Evolutionary conservation across 2,797 vertebrate genomes (phyloP).

Genomic region (Hippocampus kuda): DNA sequence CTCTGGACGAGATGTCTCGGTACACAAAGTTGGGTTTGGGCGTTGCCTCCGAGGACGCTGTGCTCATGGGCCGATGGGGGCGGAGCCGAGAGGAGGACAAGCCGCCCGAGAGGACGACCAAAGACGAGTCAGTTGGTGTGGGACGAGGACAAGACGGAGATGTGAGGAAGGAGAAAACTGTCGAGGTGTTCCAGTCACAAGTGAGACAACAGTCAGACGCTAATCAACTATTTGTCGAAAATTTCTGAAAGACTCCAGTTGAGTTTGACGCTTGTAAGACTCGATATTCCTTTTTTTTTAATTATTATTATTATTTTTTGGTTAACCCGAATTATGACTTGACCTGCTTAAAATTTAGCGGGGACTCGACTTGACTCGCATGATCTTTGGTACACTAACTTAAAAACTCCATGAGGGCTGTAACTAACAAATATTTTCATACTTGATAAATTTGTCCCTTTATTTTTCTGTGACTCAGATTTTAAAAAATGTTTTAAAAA

Average conservation of each 20-base stretch:
- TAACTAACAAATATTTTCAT: too few relatives aligned
- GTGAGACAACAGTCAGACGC: background rate
- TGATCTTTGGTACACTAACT: background rate
- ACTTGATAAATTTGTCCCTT: too few relatives aligned
- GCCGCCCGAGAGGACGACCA: constrained; percentile 18
- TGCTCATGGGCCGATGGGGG: constrained; percentile 61
- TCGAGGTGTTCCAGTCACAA: constrained; percentile 49
- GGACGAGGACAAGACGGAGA: constrained; percentile 31
- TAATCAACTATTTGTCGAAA: background rate
- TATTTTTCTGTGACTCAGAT: too few relatives aligned
- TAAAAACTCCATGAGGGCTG: too few relatives aligned
- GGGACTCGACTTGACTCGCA: background rate
- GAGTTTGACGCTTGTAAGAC: background rate
- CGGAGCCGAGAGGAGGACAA: constrained; percentile 37
- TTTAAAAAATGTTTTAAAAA: too few relatives aligned
- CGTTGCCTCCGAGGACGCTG: constrained; percentile 56
- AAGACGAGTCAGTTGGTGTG: constrained; percentile 22
- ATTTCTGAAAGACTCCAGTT: background rate
- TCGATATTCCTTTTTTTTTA: too few relatives aligned
- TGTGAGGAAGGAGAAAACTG: constrained; percentile 16
- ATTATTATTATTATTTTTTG: too few relatives aligned
- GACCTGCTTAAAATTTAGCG: background rate
- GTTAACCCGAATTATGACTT: background rate
- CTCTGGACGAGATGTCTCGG: constrained; percentile 66
- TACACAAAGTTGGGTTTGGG: constrained; percentile 61